These are phyloP conservation scores for Lycia hirtaria DNA, from an alignment of 2,888 invertebrate genomes.

Conservation along the genomic window DNA sequence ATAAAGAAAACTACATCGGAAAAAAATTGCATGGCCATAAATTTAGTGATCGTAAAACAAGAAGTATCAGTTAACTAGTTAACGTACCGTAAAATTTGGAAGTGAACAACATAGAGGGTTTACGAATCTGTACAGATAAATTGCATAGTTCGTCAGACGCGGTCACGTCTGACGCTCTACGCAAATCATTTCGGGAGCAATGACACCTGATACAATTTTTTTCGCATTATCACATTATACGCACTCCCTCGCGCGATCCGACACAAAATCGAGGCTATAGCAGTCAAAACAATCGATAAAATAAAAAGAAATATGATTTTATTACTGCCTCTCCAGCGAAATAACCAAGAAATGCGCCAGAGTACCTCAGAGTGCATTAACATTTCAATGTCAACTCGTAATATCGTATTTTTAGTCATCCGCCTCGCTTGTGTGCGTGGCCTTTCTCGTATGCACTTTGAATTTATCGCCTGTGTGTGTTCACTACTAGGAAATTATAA, in stretches of 20 bases:
- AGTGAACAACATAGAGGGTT: conserved; percentile 53
- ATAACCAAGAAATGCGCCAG: conserved; percentile 73
- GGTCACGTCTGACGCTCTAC: conserved; percentile 53
- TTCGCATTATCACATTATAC: conserved; percentile 66
- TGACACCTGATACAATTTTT: conserved; percentile 62
- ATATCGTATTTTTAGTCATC: conserved; percentile 81
- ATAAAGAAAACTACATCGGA: conserved; percentile 32
- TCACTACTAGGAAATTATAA: conserved; percentile 69
- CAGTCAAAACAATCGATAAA: conserved; percentile 76
- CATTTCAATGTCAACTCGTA: conserved; percentile 84
- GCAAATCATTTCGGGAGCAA: conserved; percentile 58
- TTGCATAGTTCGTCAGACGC: conserved; percentile 40
- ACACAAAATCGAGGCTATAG: conserved; percentile 61
- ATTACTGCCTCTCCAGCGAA: conserved; percentile 56
- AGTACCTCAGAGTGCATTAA: conserved; percentile 79
- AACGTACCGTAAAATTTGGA: conserved; percentile 54
- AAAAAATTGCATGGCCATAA: conserved; percentile 38
- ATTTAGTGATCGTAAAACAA: conserved; percentile 49
- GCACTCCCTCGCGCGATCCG: conserved; percentile 53
- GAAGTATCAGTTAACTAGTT: conserved; percentile 51
- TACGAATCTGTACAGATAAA: conserved; percentile 42
- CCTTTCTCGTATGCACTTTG: conserved; percentile 62
- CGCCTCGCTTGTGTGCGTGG: conserved; percentile 66
- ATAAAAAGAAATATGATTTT: conserved; percentile 62
- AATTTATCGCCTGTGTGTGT: conserved; percentile 48